phyloP scores from a whole-genome alignment of 2,113 vertebrate species.

The Clarias gariepinus region DNA sequence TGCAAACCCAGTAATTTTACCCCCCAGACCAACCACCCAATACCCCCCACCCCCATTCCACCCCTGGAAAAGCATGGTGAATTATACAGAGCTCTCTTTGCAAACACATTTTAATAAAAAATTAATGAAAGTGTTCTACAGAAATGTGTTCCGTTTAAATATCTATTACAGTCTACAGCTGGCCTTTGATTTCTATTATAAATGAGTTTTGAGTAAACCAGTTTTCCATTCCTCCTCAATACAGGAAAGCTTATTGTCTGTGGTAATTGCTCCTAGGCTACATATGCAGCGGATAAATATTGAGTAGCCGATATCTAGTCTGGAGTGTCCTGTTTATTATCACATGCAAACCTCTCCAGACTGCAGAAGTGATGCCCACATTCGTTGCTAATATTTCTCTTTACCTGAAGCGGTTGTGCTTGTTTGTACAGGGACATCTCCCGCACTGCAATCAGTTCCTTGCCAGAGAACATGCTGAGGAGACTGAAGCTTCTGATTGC shows the following conservation, averaged over 20 bases:
- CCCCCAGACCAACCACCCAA: too few relatives aligned
- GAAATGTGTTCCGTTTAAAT: not conserved
- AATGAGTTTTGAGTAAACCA: not conserved
- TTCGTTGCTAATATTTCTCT: not conserved
- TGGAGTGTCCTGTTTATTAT: not conserved
- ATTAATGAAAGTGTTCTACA: not conserved
- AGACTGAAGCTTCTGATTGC: constrained; percentile 82
- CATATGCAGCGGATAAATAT: not conserved
- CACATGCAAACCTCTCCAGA: not conserved
- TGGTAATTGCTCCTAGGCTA: not conserved
- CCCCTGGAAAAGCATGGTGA: not conserved
- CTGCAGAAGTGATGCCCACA: not conserved
- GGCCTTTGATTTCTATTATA: not conserved
- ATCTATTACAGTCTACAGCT: not conserved
- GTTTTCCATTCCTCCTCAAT: not conserved
- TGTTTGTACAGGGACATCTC: constrained; percentile 85
- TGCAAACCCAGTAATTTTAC: not conserved
- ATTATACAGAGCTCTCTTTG: not conserved
- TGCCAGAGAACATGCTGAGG: constrained; percentile 82
- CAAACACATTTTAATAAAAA: not conserved
- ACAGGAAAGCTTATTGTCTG: not conserved
- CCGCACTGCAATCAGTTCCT: constrained; percentile 79
- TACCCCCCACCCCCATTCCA: too few relatives aligned
- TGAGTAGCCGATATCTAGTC: not conserved
- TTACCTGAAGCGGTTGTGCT: not conserved